Base-by-base conservation (phyloP, 2,113 vertebrate species). In the Macquaria ambigua region DNA sequence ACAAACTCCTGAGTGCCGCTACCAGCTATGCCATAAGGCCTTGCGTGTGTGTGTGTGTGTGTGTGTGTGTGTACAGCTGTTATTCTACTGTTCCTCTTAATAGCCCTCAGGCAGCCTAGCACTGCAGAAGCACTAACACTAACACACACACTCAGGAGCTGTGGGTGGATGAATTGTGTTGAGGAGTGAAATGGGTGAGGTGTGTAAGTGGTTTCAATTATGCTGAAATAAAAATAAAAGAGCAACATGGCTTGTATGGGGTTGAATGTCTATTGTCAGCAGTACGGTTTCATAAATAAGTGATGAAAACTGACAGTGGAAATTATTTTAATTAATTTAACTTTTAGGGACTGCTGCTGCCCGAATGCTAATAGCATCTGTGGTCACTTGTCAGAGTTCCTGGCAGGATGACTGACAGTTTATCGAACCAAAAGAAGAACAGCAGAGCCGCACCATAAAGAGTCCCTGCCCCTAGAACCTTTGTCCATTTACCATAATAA, bases 51-150 rank as follows among this genome's bases (percentile, higher is more conserved):
- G 71, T 68, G 15, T 78, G 67, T 77, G 67, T 75, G 48, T 52
- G 63, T 55, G 66, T 59, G 72, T 90, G 78, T 71, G 74, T 89
- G 63, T 92, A 68, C 87, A 93, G 86, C 89, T 91, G 91, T 89
- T 90, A 78, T 89, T 91, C 70, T 55, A 68, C 78, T 63, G 71
- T 76, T 91, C 52, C 73, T 89, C 77, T 89, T 77, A 66, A 78
- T 78, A 87, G 82, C 84, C 92, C 87, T 69, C 70, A 85, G 91
- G 90, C 90, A 84, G 77, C 74, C 55, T 53, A 6, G 82, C 63
- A n/a, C 50, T 71, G 39, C 68, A 78, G 37, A 85, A 62, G 39
- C 71, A 56, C 68, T 77, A 43, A 64, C 46, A 59, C 77, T 63
- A 64, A 31, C 76, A 61, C 37, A 71, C 39, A 21, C 69, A 79